These are phyloP conservation scores for Agrilus planipennis DNA, from an alignment of 1,140 invertebrate genomes.

Conservation along the genomic window DNA sequence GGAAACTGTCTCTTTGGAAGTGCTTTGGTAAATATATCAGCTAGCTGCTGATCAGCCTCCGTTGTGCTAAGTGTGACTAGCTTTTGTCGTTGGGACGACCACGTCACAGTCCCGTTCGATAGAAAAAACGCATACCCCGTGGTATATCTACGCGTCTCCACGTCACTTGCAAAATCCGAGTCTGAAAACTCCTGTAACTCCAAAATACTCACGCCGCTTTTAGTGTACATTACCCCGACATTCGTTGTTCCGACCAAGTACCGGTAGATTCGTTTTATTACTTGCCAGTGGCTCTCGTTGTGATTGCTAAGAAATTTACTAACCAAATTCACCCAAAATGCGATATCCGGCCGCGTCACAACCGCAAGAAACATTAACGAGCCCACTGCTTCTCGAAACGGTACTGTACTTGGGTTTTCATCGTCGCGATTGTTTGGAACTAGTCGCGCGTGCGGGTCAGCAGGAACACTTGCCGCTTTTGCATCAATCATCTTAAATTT, in stretches of 20 bases:
- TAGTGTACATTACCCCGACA: neutral
- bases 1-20: no score
- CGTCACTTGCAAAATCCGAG: constrained; percentile 28
- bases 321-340: constrained; percentile 24
- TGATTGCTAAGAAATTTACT: constrained; percentile 1
- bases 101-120: constrained; percentile 20
- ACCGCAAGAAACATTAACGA: constrained; percentile 30
- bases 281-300: constrained; percentile 21
- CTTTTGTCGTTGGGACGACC: constrained; percentile 22
- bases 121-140: constrained; percentile 26
- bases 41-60: no score
- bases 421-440: no score
- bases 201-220: no score
- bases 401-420: constrained; percentile 10
- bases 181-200: constrained; percentile 19
- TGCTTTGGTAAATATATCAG: no score
- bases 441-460: neutral
- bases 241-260: constrained; percentile 31
- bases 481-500: no score
- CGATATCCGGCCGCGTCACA: constrained; percentile 33
- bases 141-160: constrained; percentile 18
- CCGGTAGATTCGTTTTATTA: constrained; percentile 29
- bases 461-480: neutral
- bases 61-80: constrained; percentile 27
- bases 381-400: constrained; percentile 11